Evolutionary conservation across 53 echinoderm and acorn worm genomes (phyloP).

Genomic region (Holothuria leucospilota): DNA sequence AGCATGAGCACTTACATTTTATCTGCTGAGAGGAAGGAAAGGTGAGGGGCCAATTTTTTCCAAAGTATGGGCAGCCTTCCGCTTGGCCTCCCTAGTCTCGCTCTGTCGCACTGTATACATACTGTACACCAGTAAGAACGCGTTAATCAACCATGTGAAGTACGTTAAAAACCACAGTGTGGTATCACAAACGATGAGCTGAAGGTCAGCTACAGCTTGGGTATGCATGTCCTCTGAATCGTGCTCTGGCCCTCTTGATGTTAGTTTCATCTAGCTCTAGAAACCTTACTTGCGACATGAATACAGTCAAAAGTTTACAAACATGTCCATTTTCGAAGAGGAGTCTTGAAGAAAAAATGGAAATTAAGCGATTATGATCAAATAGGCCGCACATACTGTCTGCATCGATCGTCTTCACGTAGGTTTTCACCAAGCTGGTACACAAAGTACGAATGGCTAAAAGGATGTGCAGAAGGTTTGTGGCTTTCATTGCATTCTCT

Average conservation of each 20-base stretch:
- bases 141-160: background rate
- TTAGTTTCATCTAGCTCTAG: background rate
- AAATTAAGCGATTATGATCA: background rate
- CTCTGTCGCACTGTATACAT: background rate
- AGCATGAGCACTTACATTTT: no score
- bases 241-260: background rate
- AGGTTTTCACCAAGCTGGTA: slow-evolving; percentile 29
- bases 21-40: background rate
- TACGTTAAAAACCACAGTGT: background rate
- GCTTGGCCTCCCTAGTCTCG: background rate
- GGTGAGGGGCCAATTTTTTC: slow-evolving; percentile 1
- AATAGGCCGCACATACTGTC: background rate
- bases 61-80: background rate
- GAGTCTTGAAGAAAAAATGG: slow-evolving; percentile 27
- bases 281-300: no score
- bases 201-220: no score
- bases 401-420: slow-evolving; percentile 28
- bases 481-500: slow-evolving; percentile 6
- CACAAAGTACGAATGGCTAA: slow-evolving; percentile 20
- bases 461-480: slow-evolving; percentile 10
- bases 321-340: no score
- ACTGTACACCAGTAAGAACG: background rate
- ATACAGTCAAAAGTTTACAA: no score
- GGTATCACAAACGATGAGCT: background rate
- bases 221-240: background rate